phyloP scores from a whole-genome alignment of 2,113 vertebrate genomes.

The Oenanthe oenanthe region DNA sequence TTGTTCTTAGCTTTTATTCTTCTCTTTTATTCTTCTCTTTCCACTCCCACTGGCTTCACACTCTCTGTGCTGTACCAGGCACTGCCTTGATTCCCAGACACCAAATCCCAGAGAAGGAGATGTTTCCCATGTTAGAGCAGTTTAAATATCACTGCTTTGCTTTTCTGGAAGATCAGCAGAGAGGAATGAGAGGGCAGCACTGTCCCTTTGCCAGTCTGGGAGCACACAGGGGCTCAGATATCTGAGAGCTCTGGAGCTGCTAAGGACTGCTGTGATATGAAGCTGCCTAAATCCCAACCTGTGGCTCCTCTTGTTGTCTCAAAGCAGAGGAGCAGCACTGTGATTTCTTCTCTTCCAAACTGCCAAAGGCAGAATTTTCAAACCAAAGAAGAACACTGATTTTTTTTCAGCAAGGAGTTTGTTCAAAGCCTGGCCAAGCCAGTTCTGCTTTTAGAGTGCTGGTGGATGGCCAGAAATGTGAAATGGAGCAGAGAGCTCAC shows the following conservation, averaged over 20 bases:
- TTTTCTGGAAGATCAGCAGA: not conserved
- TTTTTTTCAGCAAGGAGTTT: not conserved
- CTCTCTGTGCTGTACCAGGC: not conserved
- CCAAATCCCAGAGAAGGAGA: not conserved
- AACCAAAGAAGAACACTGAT: not conserved
- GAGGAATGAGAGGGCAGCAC: not conserved
- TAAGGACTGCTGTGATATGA: accelerated
- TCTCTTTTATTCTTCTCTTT: not conserved
- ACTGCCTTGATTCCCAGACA: not conserved
- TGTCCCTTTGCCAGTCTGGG: not conserved
- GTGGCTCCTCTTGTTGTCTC: not conserved
- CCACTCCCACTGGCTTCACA: not conserved
- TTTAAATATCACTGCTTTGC: not conserved
- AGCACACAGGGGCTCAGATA: not conserved
- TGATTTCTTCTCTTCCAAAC: not conserved
- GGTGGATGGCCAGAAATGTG: not conserved
- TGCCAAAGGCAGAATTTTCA: not conserved
- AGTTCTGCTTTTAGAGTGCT: not conserved
- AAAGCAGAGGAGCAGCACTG: not conserved
- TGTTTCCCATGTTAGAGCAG: not conserved
- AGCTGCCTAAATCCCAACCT: not conserved
- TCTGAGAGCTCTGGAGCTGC: not conserved
- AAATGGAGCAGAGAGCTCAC: not conserved
- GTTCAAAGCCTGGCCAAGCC: not conserved
- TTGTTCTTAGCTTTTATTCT: not conserved